Conservation (phyloP, 1,140 invertebrate genomes). For the Drosophila novamexicana region DNA sequence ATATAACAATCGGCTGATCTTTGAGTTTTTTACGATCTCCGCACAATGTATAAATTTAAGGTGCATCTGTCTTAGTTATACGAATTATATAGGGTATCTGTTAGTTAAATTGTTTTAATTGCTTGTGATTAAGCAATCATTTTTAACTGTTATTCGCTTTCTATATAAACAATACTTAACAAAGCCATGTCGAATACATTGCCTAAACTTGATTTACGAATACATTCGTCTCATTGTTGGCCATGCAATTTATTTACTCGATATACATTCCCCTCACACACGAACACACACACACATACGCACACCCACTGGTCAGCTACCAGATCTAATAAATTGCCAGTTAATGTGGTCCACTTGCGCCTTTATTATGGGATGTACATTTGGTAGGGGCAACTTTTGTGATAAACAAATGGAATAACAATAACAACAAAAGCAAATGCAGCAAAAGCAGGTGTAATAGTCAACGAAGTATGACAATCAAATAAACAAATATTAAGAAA, state of each 20-base stretch:
- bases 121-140: neutral
- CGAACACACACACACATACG: neutral
- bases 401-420: neutral
- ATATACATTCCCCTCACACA: neutral
- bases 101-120: neutral
- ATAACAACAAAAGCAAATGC: neutral
- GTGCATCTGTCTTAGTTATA: too few relatives aligned
- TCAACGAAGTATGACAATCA: neutral
- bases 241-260: constrained; percentile 1
- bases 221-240: neutral
- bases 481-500: constrained; percentile 19
- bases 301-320: neutral
- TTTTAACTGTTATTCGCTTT: neutral
- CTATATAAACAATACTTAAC: neutral
- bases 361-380: neutral
- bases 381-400: constrained; percentile 10
- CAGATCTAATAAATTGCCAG: neutral
- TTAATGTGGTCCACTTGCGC: constrained; percentile 3
- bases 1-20: too few relatives aligned
- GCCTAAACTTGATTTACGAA: neutral
- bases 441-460: constrained; percentile 13
- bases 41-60: too few relatives aligned
- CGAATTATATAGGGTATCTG: neutral
- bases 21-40: too few relatives aligned
- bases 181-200: neutral